Base-by-base conservation (phyloP, 2,888 invertebrate genomes). In the Orthonychiurus folsomi region DNA sequence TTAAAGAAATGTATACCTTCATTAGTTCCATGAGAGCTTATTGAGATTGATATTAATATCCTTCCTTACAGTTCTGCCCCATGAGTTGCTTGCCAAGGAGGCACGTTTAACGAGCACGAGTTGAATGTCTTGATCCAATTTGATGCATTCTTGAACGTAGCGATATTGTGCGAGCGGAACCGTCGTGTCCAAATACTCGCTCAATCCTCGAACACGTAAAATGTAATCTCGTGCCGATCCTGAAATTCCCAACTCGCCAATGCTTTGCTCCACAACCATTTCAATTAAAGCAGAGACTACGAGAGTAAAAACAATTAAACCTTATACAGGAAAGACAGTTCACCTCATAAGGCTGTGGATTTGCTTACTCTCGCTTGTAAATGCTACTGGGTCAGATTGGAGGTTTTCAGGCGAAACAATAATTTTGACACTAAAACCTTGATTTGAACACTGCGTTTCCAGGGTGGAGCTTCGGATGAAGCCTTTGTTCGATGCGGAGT, bases 101-200 rank as follows among this genome's bases (percentile, higher is more conserved):
- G 85, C 83, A 37, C 78, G 74, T 58, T 79, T 75, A 61, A 81
- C 77, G 64, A 85, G 76, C 71, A 87, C 87, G 65, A 89, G 76
- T 48, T 83, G 80, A 1, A 93, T 88, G 77, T 94, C 94, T 75
- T 87, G 86, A 76, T 95, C 94, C 74, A 94, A 78, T 75, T 95
- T 93, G 63, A 94, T 87, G 76, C 95, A 94, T 74, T 88, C 87
- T 74, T 95, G 92, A 61, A 95, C 87, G 76, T 94, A 94, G 76
- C 93, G 92, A 77, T 94, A 90, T 76, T 93, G 92, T 66, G 88
- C 86, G 37, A 96, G 82, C 15, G 84, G 83, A 47, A 90, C 89
- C 60, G 89, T 87, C 18, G 89, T 85, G 0, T 87, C 86, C 47
- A 96, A 78, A 80, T 93, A 96, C 78, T 95, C 95, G 60, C 88